phyloP scores from a whole-genome alignment of 2,888 invertebrate genomes.

The Oligia latruncula region DNA sequence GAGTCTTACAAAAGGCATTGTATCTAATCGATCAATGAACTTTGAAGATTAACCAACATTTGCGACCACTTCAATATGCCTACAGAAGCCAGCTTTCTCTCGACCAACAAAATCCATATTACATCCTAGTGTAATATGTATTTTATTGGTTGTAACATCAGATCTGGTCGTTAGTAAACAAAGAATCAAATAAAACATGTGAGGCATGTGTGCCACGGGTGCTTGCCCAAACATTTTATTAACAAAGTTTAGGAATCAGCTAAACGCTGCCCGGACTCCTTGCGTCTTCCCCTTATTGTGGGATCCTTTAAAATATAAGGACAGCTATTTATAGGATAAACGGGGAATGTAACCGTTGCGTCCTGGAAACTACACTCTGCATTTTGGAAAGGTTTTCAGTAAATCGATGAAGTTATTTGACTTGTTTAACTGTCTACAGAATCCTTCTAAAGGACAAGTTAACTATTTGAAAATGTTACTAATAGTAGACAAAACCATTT shows the following conservation, averaged over 20 bases:
- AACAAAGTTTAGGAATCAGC: slow-evolving; percentile 71
- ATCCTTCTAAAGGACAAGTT: neutral
- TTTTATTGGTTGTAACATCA: slow-evolving; percentile 61
- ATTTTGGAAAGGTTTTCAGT: slow-evolving; percentile 13
- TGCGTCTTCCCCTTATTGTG: slow-evolving; percentile 42
- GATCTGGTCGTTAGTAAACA: slow-evolving; percentile 67
- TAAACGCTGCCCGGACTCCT: slow-evolving; percentile 38
- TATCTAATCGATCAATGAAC: neutral
- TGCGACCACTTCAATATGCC: neutral
- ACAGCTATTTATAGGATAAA: slow-evolving; percentile 37
- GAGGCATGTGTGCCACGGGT: slow-evolving; percentile 61
- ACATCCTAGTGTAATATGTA: slow-evolving; percentile 44
- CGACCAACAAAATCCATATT: slow-evolving; percentile 35
- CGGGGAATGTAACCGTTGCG: slow-evolving; percentile 11
- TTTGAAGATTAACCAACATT: slow-evolving; percentile 1
- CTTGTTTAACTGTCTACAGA: neutral
- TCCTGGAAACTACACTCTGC: slow-evolving; percentile 1
- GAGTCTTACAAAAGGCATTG: neutral
- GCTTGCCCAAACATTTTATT: slow-evolving; percentile 69
- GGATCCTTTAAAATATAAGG: slow-evolving; percentile 53
- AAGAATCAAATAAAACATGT: slow-evolving; percentile 65
- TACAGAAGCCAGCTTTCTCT: slow-evolving; percentile 1
- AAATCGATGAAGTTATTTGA: neutral
- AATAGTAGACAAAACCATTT: neutral
- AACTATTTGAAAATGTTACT: neutral